Conservation (phyloP, 2,888 invertebrate genomes). For the Pammene fasciana region DNA sequence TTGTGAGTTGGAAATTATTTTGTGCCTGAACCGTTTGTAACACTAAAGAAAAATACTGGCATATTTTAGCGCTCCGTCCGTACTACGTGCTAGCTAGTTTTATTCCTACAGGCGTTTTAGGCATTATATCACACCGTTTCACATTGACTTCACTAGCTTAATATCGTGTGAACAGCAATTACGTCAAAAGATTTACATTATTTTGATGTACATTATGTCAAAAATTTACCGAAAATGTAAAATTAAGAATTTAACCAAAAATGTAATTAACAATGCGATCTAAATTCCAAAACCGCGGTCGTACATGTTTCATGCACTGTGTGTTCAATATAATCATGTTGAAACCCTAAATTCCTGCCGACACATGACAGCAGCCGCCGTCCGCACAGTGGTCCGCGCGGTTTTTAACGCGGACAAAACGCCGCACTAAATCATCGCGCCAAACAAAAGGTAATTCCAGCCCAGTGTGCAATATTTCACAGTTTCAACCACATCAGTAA, state of each 20-base stretch:
- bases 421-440: slow-evolving; percentile 61
- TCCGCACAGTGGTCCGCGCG: slow-evolving; percentile 36
- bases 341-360: slow-evolving; percentile 28
- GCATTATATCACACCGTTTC: not conserved
- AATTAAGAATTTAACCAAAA: not conserved
- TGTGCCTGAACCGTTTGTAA: slow-evolving; percentile 13
- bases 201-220: no score
- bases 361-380: slow-evolving; percentile 19
- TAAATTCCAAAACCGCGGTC: slow-evolving; percentile 5
- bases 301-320: not conserved
- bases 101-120: not conserved
- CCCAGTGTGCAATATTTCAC: slow-evolving; percentile 67
- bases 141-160: no score
- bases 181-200: no score
- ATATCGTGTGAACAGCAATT: no score
- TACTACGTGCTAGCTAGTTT: not conserved
- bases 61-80: not conserved
- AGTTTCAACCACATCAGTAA: slow-evolving; percentile 65
- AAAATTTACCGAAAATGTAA: no score
- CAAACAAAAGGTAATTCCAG: slow-evolving; percentile 62
- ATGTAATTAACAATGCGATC: not conserved
- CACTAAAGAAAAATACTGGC: not conserved
- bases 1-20: slow-evolving; percentile 34
- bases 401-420: slow-evolving; percentile 53
- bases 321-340: slow-evolving; percentile 15